Evolutionary conservation across 2,888 invertebrate species (phyloP).

Genomic region (Calliopum simillimum): DNA sequence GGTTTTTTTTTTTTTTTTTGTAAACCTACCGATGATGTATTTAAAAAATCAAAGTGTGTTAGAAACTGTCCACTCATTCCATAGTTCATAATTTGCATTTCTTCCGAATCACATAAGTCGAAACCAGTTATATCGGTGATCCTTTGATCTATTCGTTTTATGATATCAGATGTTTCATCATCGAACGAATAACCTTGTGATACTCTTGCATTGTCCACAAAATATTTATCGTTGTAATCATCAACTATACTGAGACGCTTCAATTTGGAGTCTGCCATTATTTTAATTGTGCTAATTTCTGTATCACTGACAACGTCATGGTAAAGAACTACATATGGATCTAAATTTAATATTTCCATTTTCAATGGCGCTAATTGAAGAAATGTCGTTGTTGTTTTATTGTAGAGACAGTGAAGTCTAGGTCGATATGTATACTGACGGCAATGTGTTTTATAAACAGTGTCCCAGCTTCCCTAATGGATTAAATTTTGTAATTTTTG

Average conservation of each 20-base stretch:
- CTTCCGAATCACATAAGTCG: slow-evolving; percentile 53
- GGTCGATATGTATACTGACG: no score
- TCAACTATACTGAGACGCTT: slow-evolving; percentile 56
- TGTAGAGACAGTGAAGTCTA: no score
- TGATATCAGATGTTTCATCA: slow-evolving; percentile 46
- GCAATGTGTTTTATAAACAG: no score
- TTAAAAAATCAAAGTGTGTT: slow-evolving; percentile 59
- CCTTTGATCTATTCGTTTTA: slow-evolving; percentile 51
- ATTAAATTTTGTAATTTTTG: no score
- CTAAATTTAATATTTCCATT: no score
- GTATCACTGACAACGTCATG: slow-evolving; percentile 54
- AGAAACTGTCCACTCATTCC: slow-evolving; percentile 62
- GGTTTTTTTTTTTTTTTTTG: neutral
- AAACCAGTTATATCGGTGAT: slow-evolving; percentile 61
- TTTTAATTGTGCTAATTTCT: slow-evolving; percentile 55
- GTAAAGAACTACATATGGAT: no score
- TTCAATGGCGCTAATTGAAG: no score
- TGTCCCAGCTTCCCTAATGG: no score
- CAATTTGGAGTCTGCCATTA: slow-evolving; percentile 51
- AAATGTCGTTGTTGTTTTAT: no score
- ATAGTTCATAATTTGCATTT: slow-evolving; percentile 62
- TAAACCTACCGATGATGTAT: slow-evolving; percentile 49
- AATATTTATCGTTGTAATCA: neutral
- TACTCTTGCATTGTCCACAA: slow-evolving; percentile 52
- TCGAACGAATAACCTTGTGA: slow-evolving; percentile 61